Conservation (phyloP, 2,888 invertebrate species). For the Lysandra coridon region DNA sequence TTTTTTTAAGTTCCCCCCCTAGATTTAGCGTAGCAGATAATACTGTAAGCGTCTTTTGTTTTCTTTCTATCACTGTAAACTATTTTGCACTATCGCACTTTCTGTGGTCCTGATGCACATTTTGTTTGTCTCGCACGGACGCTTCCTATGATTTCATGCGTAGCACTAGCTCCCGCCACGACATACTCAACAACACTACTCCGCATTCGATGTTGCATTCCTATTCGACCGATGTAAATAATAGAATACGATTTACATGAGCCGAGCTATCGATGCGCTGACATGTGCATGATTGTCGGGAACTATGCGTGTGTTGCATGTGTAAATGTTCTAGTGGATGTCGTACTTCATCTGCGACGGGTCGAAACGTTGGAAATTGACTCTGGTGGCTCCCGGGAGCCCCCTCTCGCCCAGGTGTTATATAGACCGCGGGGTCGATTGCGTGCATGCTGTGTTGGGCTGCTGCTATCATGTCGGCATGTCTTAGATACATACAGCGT, state of each 20-base stretch:
- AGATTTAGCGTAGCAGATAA: slow-evolving; percentile 45
- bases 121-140: slow-evolving; percentile 61
- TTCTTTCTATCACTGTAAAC: slow-evolving; percentile 35
- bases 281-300: slow-evolving; percentile 72
- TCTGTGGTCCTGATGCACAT: slow-evolving; percentile 69
- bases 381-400: slow-evolving; percentile 71
- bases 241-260: slow-evolving; percentile 52
- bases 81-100: slow-evolving; percentile 53
- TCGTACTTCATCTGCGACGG: slow-evolving; percentile 79
- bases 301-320: slow-evolving; percentile 78
- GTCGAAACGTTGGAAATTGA: slow-evolving; percentile 75
- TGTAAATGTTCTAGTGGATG: slow-evolving; percentile 72
- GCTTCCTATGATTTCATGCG: slow-evolving; percentile 62
- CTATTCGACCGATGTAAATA: slow-evolving; percentile 64
- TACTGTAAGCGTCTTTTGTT: slow-evolving; percentile 35
- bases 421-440: slow-evolving; percentile 55
- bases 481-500: slow-evolving; percentile 59
- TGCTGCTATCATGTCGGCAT: slow-evolving; percentile 57
- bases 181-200: slow-evolving; percentile 66
- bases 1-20: slow-evolving; percentile 69
- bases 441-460: slow-evolving; percentile 45
- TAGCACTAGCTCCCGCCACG: slow-evolving; percentile 52
- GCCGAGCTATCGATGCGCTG: slow-evolving; percentile 49
- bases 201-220: slow-evolving; percentile 67
- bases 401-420: slow-evolving; percentile 73